These are phyloP conservation scores for Cichlasoma orientale DNA, from an alignment of 2,797 vertebrate species.

Conservation along the genomic window DNA sequence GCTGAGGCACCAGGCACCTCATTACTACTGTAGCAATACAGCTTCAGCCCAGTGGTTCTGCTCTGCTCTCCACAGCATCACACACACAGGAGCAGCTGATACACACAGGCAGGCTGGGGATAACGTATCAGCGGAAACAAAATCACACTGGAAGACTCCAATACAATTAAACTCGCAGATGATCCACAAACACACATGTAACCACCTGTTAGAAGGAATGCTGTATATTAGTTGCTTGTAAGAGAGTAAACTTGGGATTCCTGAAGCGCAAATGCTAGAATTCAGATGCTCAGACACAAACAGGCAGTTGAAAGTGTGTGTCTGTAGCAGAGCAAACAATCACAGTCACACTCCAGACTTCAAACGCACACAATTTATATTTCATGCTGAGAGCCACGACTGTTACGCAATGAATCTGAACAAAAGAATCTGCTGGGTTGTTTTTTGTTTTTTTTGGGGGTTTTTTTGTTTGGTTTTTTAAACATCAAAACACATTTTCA, in stretches of 20 bases:
- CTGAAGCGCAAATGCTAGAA: background rate
- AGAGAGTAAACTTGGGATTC: background rate
- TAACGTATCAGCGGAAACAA: constrained; percentile 12
- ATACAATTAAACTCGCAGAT: constrained; percentile 32
- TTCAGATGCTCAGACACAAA: background rate
- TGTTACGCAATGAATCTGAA: constrained; percentile 5
- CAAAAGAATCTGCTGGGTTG: constrained; percentile 14
- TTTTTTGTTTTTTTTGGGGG: background rate
- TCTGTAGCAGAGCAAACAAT: background rate
- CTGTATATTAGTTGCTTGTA: background rate
- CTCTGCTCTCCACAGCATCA: constrained; percentile 42
- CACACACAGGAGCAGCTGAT: constrained; percentile 17
- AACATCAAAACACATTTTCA: constrained; percentile 33
- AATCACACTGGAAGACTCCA: background rate
- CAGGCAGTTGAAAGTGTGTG: background rate
- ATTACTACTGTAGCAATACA: constrained; percentile 68
- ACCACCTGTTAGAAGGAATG: constrained; percentile 10
- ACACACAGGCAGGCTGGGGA: constrained; percentile 9
- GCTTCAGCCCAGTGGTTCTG: constrained; percentile 46
- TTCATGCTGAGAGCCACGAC: constrained; percentile 16
- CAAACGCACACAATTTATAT: constrained; percentile 31
- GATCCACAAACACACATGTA: constrained; percentile 6
- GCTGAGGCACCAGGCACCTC: constrained; percentile 74
- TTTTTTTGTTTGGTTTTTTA: background rate
- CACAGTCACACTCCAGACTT: constrained; percentile 9